phyloP scores from a whole-genome alignment of 2,888 invertebrate species.

The Apotomis capreana region DNA sequence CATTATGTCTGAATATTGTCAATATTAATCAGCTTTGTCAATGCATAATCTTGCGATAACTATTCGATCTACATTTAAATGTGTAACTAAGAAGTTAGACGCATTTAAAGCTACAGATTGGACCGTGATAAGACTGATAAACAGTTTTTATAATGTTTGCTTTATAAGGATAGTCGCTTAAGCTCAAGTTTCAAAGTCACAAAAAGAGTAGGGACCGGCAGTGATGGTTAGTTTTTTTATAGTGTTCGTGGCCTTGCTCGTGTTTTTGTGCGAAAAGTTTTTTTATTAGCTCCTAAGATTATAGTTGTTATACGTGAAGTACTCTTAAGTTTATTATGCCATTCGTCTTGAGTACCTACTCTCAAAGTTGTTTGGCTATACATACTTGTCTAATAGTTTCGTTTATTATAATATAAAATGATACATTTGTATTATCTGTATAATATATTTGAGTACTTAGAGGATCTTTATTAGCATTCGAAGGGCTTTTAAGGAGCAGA shows the following conservation, averaged over 20 bases:
- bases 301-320: constrained; percentile 50
- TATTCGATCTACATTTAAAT: neutral
- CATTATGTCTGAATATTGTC: no score
- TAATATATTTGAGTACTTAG: neutral
- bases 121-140: constrained; percentile 9
- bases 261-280: constrained; percentile 51
- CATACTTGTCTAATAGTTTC: constrained; percentile 15
- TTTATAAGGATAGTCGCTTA: constrained; percentile 25
- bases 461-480: neutral
- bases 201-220: constrained; percentile 23
- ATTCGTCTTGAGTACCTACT: constrained; percentile 34
- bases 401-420: neutral
- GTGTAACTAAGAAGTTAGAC: constrained; percentile 23
- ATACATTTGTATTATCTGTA: neutral
- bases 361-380: constrained; percentile 20
- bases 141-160: constrained; percentile 13
- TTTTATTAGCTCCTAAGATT: constrained; percentile 50
- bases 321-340: constrained; percentile 46
- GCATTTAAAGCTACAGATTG: constrained; percentile 20
- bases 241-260: constrained; percentile 53
- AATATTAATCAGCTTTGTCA: constrained; percentile 7
- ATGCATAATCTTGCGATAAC: neutral
- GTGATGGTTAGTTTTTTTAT: constrained; percentile 35
- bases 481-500: no score
- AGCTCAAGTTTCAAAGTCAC: constrained; percentile 31